phyloP scores from a whole-genome alignment of 1,140 invertebrate genomes.

The Penaeus indicus region DNA sequence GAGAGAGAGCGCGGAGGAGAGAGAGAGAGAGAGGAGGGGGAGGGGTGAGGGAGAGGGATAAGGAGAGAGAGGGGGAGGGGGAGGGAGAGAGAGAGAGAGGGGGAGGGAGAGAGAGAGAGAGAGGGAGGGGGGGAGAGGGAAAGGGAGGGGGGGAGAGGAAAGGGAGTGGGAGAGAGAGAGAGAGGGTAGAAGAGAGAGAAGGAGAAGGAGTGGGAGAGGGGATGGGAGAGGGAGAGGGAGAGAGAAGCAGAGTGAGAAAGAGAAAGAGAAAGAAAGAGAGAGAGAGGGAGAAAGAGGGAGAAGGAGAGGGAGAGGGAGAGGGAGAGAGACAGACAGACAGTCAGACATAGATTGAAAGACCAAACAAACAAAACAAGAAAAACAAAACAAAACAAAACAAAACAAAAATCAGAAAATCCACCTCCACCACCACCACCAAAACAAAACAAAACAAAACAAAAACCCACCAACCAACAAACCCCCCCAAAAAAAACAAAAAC shows the following conservation, averaged over 20 bases:
- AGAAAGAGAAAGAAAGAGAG: background rate
- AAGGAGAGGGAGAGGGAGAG: background rate
- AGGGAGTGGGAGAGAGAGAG: background rate
- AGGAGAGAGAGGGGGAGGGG: background rate
- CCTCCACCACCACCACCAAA: background rate
- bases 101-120: background rate
- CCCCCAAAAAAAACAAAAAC: background rate
- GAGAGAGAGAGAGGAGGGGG: background rate
- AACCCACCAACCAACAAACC: background rate
- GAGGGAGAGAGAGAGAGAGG: too few species aligned
- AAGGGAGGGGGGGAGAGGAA: background rate
- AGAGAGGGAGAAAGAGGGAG: background rate
- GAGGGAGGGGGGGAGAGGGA: background rate
- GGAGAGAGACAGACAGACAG: background rate
- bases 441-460: background rate
- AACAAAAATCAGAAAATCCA: background rate
- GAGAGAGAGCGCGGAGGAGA: background rate
- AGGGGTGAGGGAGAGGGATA: background rate
- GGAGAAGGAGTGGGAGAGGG: background rate
- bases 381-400: too few species aligned
- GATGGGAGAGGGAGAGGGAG: background rate
- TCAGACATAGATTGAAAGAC: too few species aligned
- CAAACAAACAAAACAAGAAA: background rate
- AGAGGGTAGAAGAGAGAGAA: too few species aligned
- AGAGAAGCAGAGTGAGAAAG: background rate